Base-by-base conservation (phyloP, 2,113 vertebrate genomes). In the Colaptes auratus region DNA sequence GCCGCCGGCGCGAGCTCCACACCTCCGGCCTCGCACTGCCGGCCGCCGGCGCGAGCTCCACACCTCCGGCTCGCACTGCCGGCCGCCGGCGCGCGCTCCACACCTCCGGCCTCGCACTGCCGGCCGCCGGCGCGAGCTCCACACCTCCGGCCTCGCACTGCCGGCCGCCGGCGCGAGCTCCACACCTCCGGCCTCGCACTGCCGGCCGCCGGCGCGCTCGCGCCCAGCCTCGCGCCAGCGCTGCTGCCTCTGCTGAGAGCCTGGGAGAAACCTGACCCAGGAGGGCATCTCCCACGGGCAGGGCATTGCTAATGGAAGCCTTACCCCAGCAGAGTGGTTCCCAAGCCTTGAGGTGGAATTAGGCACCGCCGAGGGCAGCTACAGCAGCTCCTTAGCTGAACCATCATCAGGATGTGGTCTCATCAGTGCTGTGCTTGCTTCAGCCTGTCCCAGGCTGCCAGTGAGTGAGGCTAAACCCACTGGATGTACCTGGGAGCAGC, bases 391-490 rank as follows among this genome's bases (percentile, higher is more conserved):
- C 20, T 25, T 24, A 75, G 81, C 85, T 21, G 75, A 74, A 76
- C 4, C 42, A 66, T 3, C 9, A 4, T 4, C 0, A 0, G 15
- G 46, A 70, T 0, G 12, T 1, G 15, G 60, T 27, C 2, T 0
- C 46, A 4, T 46, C 46, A 25, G 12, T 55, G 69, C 0, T 24
- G 1, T 23, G 67, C 66, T 85, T 70, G 63, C 19, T 52, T 13
- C 50, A 13, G 50, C 11, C 20, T 53, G 78, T 78, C 89, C 87
- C 44, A 6, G 2, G 0, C 59, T 46, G 63, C 4, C 79, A 3
- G 27, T 30, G 73, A 53, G 75, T 0, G 78, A 67, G 74, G 36
- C 88, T 89, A 30, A 86, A 71, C 19, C 35, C 11, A 74, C 87
- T 86, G 25, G 86, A 66, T 16, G 39, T 12, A 74, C 78, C 67